Evolutionary conservation across 2,113 vertebrate species (phyloP).

Genomic region (Irena cyanogastra): DNA sequence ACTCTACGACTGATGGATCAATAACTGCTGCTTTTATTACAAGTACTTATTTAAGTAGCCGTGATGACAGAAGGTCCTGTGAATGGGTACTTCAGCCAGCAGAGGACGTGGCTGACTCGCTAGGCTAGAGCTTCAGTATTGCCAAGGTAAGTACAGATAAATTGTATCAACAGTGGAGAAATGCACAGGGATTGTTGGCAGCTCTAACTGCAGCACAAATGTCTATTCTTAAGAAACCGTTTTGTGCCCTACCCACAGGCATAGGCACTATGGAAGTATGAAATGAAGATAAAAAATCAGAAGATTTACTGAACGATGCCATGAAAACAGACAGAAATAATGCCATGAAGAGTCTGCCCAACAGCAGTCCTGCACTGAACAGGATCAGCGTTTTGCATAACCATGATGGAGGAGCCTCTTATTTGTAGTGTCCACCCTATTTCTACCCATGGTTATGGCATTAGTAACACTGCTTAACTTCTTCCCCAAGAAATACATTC

Average conservation of each 20-base stretch:
- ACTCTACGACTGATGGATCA: not conserved
- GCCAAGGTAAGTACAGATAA: not conserved
- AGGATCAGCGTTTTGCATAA: not conserved
- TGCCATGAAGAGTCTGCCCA: not conserved
- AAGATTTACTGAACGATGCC: not conserved
- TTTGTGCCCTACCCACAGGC: not conserved
- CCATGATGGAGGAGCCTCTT: not conserved
- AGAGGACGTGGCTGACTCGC: not conserved
- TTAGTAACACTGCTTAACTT: not conserved
- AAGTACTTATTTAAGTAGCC: not conserved
- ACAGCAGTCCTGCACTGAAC: not conserved
- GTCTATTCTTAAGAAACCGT: not conserved
- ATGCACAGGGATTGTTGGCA: not conserved
- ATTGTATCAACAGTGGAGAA: not conserved
- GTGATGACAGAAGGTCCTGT: not conserved
- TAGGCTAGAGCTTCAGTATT: not conserved
- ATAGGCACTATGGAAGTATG: not conserved
- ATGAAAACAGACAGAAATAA: not conserved
- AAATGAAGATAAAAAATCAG: not conserved
- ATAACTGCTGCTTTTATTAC: not conserved
- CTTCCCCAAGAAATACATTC: not conserved
- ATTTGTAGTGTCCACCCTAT: not conserved
- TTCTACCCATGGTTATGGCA: not conserved
- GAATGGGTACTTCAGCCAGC: not conserved
- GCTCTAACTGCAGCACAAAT: not conserved